phyloP scores from a whole-genome alignment of 2,888 invertebrate genomes.

The Thera obeliscata region DNA sequence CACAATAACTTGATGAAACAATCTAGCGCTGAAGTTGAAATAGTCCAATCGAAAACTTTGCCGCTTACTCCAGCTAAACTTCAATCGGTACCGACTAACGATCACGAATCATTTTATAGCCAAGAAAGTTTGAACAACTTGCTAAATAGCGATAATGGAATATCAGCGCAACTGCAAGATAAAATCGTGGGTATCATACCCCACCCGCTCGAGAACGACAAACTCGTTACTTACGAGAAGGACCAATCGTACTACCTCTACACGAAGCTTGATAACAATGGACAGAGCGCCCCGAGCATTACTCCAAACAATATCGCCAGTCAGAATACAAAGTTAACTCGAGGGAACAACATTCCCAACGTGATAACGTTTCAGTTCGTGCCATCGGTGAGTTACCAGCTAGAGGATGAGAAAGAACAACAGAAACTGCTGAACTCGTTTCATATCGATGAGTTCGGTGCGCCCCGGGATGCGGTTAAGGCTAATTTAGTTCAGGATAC shows the following conservation, averaged over 20 bases:
- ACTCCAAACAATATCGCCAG: constrained; percentile 34
- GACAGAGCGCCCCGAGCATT: constrained; percentile 44
- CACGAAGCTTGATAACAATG: constrained; percentile 62
- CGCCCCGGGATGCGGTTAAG: constrained; percentile 51
- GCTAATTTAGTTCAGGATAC: constrained; percentile 45
- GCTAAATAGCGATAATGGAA: constrained; percentile 61
- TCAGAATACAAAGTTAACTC: constrained; percentile 30
- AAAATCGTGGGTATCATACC: constrained; percentile 73
- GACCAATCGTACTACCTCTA: constrained; percentile 74
- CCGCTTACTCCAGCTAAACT: constrained; percentile 56
- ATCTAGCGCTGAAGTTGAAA: constrained; percentile 59
- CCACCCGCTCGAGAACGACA: constrained; percentile 71
- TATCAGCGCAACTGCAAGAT: constrained; percentile 73
- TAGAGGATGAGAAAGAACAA: constrained; percentile 70
- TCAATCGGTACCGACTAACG: constrained; percentile 54
- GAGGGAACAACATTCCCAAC: constrained; percentile 48
- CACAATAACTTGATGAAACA: constrained; percentile 47
- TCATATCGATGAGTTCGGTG: constrained; percentile 65
- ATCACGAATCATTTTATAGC: constrained; percentile 53
- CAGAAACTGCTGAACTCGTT: constrained; percentile 65
- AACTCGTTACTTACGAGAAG: constrained; percentile 72
- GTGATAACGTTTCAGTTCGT: constrained; percentile 64
- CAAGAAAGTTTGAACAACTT: constrained; percentile 60
- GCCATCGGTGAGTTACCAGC: constrained; percentile 70
- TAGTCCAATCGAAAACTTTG: constrained; percentile 61